phyloP scores from a whole-genome alignment of 2,113 vertebrate species.

The Sarotherodon lohbergeri region DNA sequence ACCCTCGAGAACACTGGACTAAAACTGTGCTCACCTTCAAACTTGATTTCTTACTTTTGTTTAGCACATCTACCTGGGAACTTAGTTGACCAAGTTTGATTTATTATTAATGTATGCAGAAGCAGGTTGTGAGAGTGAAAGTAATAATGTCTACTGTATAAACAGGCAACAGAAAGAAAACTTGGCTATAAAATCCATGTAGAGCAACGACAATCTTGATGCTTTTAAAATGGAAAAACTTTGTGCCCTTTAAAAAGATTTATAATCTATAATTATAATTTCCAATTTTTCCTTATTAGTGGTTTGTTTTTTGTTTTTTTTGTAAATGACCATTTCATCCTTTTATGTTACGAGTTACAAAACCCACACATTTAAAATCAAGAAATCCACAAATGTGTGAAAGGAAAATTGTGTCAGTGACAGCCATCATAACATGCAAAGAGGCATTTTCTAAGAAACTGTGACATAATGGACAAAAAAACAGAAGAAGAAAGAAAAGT shows the following conservation, averaged over 20 bases:
- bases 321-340: background rate
- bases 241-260: background rate
- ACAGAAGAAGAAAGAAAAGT: too few relatives aligned
- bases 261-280: background rate
- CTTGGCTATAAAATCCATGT: background rate
- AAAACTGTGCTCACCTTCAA: background rate
- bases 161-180: background rate
- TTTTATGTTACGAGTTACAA: background rate
- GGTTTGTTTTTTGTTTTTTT: background rate
- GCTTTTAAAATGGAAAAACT: background rate
- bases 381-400: background rate
- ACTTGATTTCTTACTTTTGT: background rate
- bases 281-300: background rate
- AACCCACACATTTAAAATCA: background rate
- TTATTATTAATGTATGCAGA: background rate
- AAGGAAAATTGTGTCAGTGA: background rate
- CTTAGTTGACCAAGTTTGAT: background rate
- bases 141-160: background rate
- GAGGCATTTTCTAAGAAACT: background rate
- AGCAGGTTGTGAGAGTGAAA: background rate
- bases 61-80: background rate
- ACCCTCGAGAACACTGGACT: background rate
- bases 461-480: background rate
- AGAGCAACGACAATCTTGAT: background rate
- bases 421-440: background rate